Evolutionary conservation across 2,888 invertebrate species (phyloP), one percentile per base, ranked within the genome.

Genomic region (Noctua fimbriata): DNA sequence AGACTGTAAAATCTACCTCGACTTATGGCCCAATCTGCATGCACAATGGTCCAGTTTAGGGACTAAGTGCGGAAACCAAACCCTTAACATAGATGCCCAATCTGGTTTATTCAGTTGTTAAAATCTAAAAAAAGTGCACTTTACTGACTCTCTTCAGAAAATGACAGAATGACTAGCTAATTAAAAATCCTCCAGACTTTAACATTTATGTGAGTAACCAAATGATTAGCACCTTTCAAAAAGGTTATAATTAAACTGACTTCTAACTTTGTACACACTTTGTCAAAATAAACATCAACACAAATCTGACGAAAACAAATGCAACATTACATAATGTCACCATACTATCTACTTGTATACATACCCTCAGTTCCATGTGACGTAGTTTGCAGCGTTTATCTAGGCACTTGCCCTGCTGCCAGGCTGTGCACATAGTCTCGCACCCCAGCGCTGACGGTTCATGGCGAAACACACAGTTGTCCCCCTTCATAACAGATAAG

Each of bases 341-440:
- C 16, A 4, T 49, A n/a, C 9, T n/a, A 44, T 52, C 36, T 36
- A 65, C 36, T 65, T 63, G 2, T n/a, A 63, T 76, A 92, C 97
- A 93, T 95, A 98, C 98, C 96, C 98, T 97, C 87, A 98, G 97
- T 94, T 98, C 98, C 98, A 98, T 98, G 94, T 99, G 99, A 91
- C 99, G 97, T 91, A 98, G 98, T 93, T 98, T 98, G 95, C 99
- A 99, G 89, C 98, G 97, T 90, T 98, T 97, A 91, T 98, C 98
- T 63, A 97, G 96, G 93, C 99, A 99, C 93, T 98, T 98, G 88
- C 98, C 98, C 93, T 98, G 98, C 93, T 98, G 98, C 99, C 99
- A 99, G 86, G 98, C 98, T 18, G 97, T 95, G 94, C 99, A 99
- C 94, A 98, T 98, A 2, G 98, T 98, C 96, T 98, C 98, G 92